Base-by-base conservation (phyloP, 2,797 vertebrate species). In the Sardinella longiceps region DNA sequence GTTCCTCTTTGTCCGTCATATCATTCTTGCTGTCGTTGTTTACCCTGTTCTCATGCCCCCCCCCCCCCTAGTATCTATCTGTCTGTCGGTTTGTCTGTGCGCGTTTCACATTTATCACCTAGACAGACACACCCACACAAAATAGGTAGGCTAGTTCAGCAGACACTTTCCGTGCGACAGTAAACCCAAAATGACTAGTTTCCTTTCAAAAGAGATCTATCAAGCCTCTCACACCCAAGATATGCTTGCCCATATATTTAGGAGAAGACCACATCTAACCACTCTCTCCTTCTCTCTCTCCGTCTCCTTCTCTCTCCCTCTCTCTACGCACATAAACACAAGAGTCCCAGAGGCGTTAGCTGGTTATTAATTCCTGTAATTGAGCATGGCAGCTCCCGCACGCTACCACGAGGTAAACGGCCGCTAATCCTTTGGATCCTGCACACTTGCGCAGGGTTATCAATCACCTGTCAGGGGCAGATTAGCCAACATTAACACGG, bases 361-460 rank as follows among this genome's bases (percentile, higher is more conserved):
- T 84, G 37, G 90, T 93, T 93, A 94, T 95, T 94, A 91, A 96
- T 95, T 93, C 88, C 90, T 86, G 90, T 93, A 93, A 94, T 95
- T 93, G 94, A 92, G 92, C 91, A 90, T 82, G n/a, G 91, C 91
- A 92, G 92, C 91, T 92, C 91, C 90, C 86, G 88, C 92, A 92
- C 90, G 93, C 93, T 94, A 94, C 94, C 91, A 92, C 87, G 90
- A 82, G 92, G 94, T 74, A 74, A 95, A 95, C 95, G 93, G 91
- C 77, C 81, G 80, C 89, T 95, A 95, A 95, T 95, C 94, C 94
- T 92, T 95, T 93, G 93, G 93, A 96, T 95, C 94, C 94, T 95
- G 92, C 89, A 91, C 93, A 95, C 94, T 95, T 95, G 92, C 92
- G 90, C 91, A 87, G 87, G 87, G 91, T 90, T 90, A 95, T 95